A percentile compares a stretch with the other conserved stretches of the same genome.
phyloP scores from a whole-genome alignment of 2,888 invertebrate genomes.

The Drosophila merina region DNA sequence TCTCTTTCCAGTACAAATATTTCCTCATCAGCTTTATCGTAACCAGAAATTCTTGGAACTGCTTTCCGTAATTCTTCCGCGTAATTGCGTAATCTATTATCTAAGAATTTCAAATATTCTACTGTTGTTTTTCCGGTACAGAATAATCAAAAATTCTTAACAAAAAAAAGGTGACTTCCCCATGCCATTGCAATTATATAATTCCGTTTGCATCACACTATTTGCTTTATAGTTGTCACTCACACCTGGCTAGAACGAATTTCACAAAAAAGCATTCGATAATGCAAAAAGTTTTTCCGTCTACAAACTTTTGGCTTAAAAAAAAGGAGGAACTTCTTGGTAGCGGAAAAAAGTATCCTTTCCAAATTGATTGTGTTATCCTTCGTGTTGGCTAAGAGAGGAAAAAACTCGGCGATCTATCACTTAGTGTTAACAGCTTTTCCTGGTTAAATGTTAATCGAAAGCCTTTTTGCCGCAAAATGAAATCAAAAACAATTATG shows the following conservation, averaged over 20 bases:
- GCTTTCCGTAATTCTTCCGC: not conserved
- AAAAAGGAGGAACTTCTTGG: too few species aligned
- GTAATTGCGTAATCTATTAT: not conserved
- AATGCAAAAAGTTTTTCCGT: slow-evolving; percentile 22
- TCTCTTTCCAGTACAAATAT: not conserved
- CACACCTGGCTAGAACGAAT: slow-evolving; percentile 41
- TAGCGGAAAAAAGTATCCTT: too few species aligned
- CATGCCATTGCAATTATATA: slow-evolving; percentile 7
- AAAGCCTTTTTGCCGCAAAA: slow-evolving; percentile 30
- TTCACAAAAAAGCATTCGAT: slow-evolving; percentile 8
- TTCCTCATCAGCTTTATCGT: not conserved
- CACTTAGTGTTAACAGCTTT: slow-evolving; percentile 37
- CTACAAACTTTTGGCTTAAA: slow-evolving; percentile 14
- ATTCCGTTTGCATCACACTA: slow-evolving; percentile 3
- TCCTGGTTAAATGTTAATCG: slow-evolving; percentile 35
- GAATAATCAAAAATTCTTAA: not conserved
- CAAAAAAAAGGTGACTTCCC: too few species aligned
- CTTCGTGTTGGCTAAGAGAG: slow-evolving; percentile 4
- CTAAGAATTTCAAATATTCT: not conserved
- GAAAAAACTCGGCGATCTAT: too few species aligned
- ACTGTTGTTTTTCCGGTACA: not conserved
- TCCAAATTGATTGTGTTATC: not conserved
- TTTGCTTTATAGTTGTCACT: slow-evolving; percentile 10
- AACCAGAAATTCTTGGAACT: not conserved
- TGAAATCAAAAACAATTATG: slow-evolving; percentile 33